Conservation (phyloP, 2,113 vertebrate species). For the Scomber japonicus region DNA sequence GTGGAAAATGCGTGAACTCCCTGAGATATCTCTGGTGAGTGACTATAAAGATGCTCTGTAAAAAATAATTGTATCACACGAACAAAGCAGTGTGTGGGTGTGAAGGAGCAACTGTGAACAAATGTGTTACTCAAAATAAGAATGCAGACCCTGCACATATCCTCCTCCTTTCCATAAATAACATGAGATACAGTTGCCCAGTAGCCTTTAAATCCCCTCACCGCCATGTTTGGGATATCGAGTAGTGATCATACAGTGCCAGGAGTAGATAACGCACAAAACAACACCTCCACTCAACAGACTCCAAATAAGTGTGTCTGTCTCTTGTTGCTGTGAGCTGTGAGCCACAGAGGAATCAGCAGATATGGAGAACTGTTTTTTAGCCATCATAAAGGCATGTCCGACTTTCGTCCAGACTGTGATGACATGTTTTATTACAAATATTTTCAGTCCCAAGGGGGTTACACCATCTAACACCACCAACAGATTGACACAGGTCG, state of each 20-base stretch:
- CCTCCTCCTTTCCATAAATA: conserved; percentile 46
- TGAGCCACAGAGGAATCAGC: too few relatives aligned
- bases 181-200: conserved; percentile 32
- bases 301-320: conserved; percentile 1
- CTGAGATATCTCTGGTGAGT: conserved; percentile 31
- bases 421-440: too few relatives aligned
- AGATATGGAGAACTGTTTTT: too few relatives aligned
- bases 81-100: conserved; percentile 63
- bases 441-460: too few relatives aligned
- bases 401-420: too few relatives aligned
- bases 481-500: too few relatives aligned
- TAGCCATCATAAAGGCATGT: too few relatives aligned
- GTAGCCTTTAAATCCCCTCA: conserved; percentile 26
- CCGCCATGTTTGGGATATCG: conserved; percentile 14
- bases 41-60: conserved; percentile 44
- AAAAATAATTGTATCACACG: conserved; percentile 42
- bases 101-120: conserved; percentile 62
- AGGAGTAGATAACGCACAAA: conserved; percentile 15
- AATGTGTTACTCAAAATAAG: conserved; percentile 73
- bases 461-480: too few relatives aligned
- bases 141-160: conserved; percentile 37
- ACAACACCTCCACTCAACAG: conserved; percentile 19
- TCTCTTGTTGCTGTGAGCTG: conserved; percentile 1
- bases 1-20: conserved; percentile 52
- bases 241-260: not conserved